phyloP scores from a whole-genome alignment of 2,113 vertebrate genomes.

The Tonatia bakeri region DNA sequence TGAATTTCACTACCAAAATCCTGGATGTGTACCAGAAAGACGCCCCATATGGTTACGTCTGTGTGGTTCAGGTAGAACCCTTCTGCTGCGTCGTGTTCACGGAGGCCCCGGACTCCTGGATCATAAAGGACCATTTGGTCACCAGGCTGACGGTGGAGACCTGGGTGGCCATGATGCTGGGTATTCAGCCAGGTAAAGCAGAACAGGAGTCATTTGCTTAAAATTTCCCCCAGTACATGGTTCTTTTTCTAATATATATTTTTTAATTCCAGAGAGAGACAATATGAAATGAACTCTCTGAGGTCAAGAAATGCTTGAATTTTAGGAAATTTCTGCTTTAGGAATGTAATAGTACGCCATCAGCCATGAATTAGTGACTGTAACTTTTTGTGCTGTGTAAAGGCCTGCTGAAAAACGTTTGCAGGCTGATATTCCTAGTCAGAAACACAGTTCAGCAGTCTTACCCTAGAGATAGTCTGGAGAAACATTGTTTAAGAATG shows the following conservation, averaged over 20 bases:
- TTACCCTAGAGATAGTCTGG: neutral
- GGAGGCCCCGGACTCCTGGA: conserved; percentile 56
- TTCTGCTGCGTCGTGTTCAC: conserved; percentile 66
- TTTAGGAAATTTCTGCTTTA: neutral
- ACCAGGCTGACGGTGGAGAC: neutral
- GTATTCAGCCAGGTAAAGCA: conserved; percentile 48
- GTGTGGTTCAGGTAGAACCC: neutral
- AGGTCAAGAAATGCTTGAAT: neutral
- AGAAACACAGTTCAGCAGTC: neutral
- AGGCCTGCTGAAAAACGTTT: neutral
- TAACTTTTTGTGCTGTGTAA: neutral
- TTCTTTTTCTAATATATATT: neutral
- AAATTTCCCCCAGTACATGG: neutral
- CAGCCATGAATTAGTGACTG: neutral
- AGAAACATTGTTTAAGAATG: conserved; percentile 14
- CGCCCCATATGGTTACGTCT: neutral
- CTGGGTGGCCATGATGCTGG: conserved; percentile 53
- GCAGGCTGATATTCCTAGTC: neutral
- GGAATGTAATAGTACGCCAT: neutral
- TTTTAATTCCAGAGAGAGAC: neutral
- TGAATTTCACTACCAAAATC: conserved; percentile 53
- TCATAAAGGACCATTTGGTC: neutral
- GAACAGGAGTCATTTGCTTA: neutral
- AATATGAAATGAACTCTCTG: neutral
- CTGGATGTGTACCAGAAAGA: conserved; percentile 28